Conservation (phyloP, 2,797 vertebrate species). For the Pangasius larnaudii region DNA sequence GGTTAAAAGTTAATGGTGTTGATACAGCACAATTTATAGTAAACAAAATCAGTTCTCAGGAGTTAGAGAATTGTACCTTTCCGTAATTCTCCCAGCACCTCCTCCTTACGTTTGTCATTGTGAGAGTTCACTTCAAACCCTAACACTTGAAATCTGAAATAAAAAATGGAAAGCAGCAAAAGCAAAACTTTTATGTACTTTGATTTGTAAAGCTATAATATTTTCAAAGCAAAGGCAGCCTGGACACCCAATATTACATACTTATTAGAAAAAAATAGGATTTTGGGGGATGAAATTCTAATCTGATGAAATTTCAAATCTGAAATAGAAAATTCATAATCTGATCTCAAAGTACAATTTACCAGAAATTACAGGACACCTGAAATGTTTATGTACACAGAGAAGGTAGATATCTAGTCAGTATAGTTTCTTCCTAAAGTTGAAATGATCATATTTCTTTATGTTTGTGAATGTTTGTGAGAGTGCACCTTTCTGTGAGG, state of each 20-base stretch:
- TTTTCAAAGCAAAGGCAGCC: background rate
- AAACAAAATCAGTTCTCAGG: background rate
- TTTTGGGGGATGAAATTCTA: too few relatives aligned
- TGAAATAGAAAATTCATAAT: too few relatives aligned
- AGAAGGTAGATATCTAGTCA: too few relatives aligned
- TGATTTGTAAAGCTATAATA: background rate
- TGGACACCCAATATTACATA: background rate
- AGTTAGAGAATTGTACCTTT: conserved; percentile 73
- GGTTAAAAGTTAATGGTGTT: background rate
- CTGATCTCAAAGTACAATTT: too few relatives aligned
- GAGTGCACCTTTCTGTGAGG: conserved; percentile 77
- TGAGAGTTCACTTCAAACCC: conserved; percentile 86
- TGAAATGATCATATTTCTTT: background rate
- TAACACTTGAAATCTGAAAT: conserved; percentile 76
- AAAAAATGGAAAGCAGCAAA: background rate
- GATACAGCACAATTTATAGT: background rate
- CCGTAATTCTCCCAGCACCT: conserved; percentile 73
- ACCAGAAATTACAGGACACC: too few relatives aligned
- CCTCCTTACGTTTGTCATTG: conserved; percentile 75
- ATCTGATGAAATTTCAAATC: too few relatives aligned
- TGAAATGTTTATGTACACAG: background rate
- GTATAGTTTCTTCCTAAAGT: too few relatives aligned
- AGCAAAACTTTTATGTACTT: background rate
- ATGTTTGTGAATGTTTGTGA: too few relatives aligned
- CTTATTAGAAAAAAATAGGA: too few relatives aligned